phyloP scores from a whole-genome alignment of 2,113 vertebrate genomes.

The Mastomys coucha region DNA sequence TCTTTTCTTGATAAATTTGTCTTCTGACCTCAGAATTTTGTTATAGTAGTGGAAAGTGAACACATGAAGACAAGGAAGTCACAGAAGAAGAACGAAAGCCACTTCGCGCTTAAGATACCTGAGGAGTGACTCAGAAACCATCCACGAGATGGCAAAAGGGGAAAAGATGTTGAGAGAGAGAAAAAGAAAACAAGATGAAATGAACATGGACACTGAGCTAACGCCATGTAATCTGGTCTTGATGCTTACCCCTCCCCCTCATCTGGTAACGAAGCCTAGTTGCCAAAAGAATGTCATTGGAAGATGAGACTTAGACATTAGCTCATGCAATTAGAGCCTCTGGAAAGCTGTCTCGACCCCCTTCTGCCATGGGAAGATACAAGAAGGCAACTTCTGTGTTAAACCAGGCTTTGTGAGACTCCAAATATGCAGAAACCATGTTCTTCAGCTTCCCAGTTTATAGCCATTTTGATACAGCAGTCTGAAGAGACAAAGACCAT shows the following conservation, averaged over 20 bases:
- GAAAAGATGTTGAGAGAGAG: neutral
- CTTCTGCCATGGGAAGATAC: neutral
- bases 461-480: neutral
- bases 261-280: neutral
- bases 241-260: neutral
- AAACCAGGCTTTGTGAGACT: neutral
- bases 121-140: neutral
- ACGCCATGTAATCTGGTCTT: neutral
- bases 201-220: neutral
- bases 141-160: neutral
- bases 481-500: neutral
- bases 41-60: neutral
- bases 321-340: neutral
- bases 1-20: neutral
- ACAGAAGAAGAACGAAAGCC: neutral
- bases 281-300: neutral
- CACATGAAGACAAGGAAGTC: neutral
- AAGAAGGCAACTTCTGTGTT: neutral
- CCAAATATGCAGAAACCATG: neutral
- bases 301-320: neutral
- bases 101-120: slow-evolving; percentile 9
- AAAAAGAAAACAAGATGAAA: neutral
- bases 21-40: neutral
- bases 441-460: neutral
- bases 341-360: neutral